Conservation (phyloP, 2,888 invertebrate genomes). For the Adineta ricciae region DNA sequence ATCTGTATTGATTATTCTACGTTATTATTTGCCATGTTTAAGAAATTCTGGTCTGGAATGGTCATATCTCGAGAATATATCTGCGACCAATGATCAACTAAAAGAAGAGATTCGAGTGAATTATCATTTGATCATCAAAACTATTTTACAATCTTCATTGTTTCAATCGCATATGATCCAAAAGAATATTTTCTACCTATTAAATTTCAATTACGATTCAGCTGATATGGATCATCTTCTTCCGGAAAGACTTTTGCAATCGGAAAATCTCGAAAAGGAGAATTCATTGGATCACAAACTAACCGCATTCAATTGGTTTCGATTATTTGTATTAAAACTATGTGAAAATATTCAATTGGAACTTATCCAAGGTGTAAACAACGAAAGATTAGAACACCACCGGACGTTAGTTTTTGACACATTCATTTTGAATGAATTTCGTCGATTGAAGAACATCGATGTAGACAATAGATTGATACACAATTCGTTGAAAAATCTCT, state of each 20-base stretch:
- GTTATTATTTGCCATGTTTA: not conserved
- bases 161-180: not conserved
- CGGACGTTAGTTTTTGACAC: not conserved
- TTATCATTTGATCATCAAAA: not conserved
- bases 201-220: not conserved
- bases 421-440: not conserved
- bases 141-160: not conserved
- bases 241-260: not conserved
- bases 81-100: not conserved
- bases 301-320: not conserved
- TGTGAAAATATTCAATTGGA: not conserved
- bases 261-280: not conserved
- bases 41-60: not conserved
- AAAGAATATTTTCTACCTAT: not conserved
- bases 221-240: not conserved
- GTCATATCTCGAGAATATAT: not conserved
- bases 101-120: not conserved
- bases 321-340: not conserved
- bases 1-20: not conserved
- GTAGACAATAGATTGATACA: not conserved
- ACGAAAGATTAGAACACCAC: not conserved
- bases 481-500: not conserved
- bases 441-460: no score
- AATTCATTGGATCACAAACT: not conserved
- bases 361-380: not conserved